phyloP scores from a whole-genome alignment of 2,888 invertebrate genomes.

The Acanthoscelides obtectus region DNA sequence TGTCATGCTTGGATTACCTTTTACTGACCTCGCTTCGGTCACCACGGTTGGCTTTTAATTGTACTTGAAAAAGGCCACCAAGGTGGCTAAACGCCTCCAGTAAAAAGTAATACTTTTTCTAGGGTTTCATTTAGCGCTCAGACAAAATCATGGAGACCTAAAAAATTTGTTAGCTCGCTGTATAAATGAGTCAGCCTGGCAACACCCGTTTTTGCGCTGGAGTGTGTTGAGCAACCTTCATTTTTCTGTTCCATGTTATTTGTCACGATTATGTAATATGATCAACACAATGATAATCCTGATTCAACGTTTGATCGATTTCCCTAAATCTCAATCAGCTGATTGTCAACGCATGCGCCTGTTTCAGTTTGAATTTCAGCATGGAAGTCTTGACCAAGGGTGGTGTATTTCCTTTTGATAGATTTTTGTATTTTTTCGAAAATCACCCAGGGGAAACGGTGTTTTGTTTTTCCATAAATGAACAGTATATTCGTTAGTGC shows the following conservation, averaged over 20 bases:
- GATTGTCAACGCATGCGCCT: constrained; percentile 37
- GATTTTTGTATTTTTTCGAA: constrained; percentile 29
- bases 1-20: too few relatives aligned
- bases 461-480: constrained; percentile 11
- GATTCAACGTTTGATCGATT: background rate
- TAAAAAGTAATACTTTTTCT: too few relatives aligned
- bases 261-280: background rate
- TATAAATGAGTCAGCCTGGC: too few relatives aligned
- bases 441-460: constrained; percentile 14
- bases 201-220: too few relatives aligned
- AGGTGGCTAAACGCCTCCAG: too few relatives aligned
- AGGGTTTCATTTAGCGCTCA: too few relatives aligned
- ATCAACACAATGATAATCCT: background rate
- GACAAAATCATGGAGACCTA: too few relatives aligned
- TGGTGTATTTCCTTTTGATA: constrained; percentile 30
- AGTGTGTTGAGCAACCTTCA: background rate
- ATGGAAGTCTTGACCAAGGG: constrained; percentile 41
- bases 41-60: too few relatives aligned
- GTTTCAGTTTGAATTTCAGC: constrained; percentile 41
- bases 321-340: constrained; percentile 11
- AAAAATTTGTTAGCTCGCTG: too few relatives aligned
- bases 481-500: constrained; percentile 1
- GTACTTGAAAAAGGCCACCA: too few relatives aligned
- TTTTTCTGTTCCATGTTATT: background rate
- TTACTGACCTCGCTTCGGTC: too few relatives aligned